A percentile compares a stretch with the other conserved stretches of the same genome.
phyloP scores from a whole-genome alignment of 2,797 vertebrate genomes.

The Peromyscus eremicus region DNA sequence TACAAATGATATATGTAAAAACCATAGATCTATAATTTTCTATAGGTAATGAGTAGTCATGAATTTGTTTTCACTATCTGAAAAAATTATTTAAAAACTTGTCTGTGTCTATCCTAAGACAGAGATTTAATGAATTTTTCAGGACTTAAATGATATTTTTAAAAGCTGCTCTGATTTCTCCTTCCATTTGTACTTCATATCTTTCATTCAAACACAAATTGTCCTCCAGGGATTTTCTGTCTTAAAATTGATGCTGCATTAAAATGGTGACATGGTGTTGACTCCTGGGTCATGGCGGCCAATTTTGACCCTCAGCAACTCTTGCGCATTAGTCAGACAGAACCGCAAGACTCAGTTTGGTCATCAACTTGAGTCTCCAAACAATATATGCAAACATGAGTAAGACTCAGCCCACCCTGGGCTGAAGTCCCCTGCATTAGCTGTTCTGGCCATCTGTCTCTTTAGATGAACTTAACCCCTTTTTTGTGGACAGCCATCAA shows the following conservation, averaged over 20 bases:
- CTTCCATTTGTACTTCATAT: not conserved
- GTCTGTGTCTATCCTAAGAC: not conserved
- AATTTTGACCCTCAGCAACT: not conserved
- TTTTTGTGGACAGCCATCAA: not conserved
- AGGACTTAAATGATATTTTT: not conserved
- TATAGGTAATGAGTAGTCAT: not conserved
- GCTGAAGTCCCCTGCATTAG: not conserved
- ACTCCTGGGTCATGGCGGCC: not conserved
- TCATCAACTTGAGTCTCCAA: not conserved
- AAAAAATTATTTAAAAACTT: not conserved
- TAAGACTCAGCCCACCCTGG: not conserved
- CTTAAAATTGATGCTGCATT: not conserved
- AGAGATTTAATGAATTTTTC: not conserved
- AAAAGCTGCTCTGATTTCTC: not conserved
- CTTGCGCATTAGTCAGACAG: not conserved
- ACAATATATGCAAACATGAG: not conserved
- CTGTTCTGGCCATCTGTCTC: no score
- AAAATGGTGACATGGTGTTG: conserved; percentile 1
- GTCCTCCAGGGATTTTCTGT: not conserved
- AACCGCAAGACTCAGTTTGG: not conserved
- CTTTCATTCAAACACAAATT: not conserved
- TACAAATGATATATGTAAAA: conserved; percentile 18
- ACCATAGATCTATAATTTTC: not conserved
- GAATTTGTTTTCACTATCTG: not conserved
- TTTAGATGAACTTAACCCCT: not conserved